Conservation (phyloP, 1,140 invertebrate genomes). For the Drosophila subobscura region DNA sequence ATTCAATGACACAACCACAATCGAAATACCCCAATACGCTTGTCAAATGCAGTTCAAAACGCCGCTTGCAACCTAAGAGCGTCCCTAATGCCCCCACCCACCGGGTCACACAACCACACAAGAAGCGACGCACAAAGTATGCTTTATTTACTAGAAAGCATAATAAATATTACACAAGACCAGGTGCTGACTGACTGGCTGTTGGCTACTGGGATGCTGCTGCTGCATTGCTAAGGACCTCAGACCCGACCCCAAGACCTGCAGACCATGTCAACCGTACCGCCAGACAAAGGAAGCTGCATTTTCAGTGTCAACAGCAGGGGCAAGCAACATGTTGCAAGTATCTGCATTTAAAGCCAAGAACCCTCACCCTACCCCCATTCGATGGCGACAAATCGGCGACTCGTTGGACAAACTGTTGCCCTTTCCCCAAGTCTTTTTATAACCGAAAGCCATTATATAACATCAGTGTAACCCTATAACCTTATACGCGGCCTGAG, state of each 20-base stretch:
- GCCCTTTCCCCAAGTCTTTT: conserved; percentile 17
- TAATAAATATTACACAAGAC: conserved; percentile 79
- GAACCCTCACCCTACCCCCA: too few relatives aligned
- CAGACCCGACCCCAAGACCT: conserved; percentile 2
- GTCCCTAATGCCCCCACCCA: neutral
- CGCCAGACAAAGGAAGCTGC: conserved; percentile 38
- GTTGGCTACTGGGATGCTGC: neutral
- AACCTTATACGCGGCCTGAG: conserved; percentile 41
- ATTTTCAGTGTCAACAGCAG: conserved; percentile 56
- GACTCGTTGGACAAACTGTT: conserved; percentile 42
- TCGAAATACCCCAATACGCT: conserved; percentile 18
- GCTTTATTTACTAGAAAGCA: conserved; percentile 73
- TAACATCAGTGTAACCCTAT: conserved; percentile 60
- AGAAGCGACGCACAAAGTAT: conserved; percentile 41
- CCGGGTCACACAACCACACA: conserved; percentile 7
- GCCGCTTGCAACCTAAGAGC: conserved; percentile 5
- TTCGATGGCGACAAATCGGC: conserved; percentile 43
- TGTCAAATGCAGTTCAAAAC: conserved; percentile 53
- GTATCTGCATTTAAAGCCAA: conserved; percentile 31
- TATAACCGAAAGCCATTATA: conserved; percentile 43
- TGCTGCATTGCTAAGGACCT: conserved; percentile 15
- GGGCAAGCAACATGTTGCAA: conserved; percentile 37
- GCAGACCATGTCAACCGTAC: neutral
- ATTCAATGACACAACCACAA: neutral
- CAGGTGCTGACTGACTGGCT: conserved; percentile 54